phyloP scores from a whole-genome alignment of 2,888 invertebrate species.

The Acleris cristana region DNA sequence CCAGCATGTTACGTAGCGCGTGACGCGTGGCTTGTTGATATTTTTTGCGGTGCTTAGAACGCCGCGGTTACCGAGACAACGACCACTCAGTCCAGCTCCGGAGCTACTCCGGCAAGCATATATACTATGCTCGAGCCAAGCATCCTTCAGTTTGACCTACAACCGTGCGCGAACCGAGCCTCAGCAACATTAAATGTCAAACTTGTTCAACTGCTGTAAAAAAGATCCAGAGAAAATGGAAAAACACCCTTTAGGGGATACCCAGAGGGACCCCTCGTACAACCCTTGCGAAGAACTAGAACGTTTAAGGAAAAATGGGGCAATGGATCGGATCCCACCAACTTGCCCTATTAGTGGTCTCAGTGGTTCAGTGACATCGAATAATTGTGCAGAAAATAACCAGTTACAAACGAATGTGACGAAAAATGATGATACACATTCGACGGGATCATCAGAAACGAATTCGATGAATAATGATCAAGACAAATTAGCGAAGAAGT shows the following conservation, averaged over 20 bases:
- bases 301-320: conserved; percentile 23
- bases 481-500: conserved; percentile 59
- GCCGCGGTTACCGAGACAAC: conserved; percentile 58
- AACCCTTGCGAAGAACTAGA: conserved; percentile 38
- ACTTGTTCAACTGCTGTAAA: conserved; percentile 53
- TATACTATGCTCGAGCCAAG: conserved; percentile 60
- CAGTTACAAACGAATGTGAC: not conserved
- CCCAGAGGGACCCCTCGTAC: not conserved
- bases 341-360: conserved; percentile 66
- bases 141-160: conserved; percentile 49
- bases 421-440: not conserved
- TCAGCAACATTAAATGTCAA: conserved; percentile 49
- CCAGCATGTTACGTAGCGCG: conserved; percentile 42
- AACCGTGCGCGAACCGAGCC: conserved; percentile 17
- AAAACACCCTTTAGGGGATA: conserved; percentile 24
- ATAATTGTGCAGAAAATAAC: too few species aligned
- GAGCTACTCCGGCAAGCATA: conserved; percentile 63
- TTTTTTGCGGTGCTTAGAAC: conserved; percentile 56
- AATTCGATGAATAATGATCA: conserved; percentile 43
- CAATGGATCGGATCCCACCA: conserved; percentile 53
- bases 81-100: conserved; percentile 57
- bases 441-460: too few species aligned
- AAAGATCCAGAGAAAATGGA: conserved; percentile 47
- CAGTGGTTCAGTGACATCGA: conserved; percentile 47
- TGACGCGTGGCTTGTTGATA: conserved; percentile 61